Evolutionary conservation across 2,888 invertebrate genomes (phyloP).

Genomic region (Amiota communis): DNA sequence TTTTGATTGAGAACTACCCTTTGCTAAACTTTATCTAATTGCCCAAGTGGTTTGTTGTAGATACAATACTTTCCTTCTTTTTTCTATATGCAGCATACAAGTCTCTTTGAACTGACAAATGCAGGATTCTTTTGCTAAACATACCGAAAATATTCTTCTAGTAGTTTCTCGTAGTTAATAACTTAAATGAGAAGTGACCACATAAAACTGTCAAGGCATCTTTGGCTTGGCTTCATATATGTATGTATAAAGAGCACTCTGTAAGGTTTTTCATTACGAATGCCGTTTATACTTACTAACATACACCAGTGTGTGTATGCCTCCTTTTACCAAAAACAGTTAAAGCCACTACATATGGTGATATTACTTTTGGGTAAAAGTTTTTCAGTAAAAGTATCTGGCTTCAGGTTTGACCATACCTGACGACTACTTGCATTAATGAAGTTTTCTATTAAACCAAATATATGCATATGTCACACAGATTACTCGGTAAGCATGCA

Average conservation of each 20-base stretch:
- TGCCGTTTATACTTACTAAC: too few relatives aligned
- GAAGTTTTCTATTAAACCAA: slow-evolving; percentile 50
- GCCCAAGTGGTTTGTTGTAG: slow-evolving; percentile 57
- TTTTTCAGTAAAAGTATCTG: neutral
- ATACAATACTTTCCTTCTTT: slow-evolving; percentile 5
- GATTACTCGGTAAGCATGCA: neutral
- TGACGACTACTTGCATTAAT: slow-evolving; percentile 52
- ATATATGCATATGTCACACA: slow-evolving; percentile 28
- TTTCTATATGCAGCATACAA: too few relatives aligned
- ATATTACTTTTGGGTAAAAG: neutral
- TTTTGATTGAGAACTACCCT: too few relatives aligned
- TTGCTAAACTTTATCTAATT: slow-evolving; percentile 57
- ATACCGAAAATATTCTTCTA: slow-evolving; percentile 38
- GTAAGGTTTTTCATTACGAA: too few relatives aligned
- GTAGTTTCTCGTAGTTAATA: slow-evolving; percentile 54
- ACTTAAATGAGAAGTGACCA: slow-evolving; percentile 50
- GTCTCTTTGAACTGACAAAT: slow-evolving; percentile 30
- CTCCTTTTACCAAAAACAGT: too few relatives aligned
- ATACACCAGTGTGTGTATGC: too few relatives aligned
- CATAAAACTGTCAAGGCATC: neutral
- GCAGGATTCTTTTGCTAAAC: slow-evolving; percentile 32
- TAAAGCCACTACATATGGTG: neutral
- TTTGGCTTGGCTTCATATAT: too few relatives aligned
- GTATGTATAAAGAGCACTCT: too few relatives aligned
- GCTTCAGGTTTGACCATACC: too few relatives aligned